Base-by-base conservation (phyloP, 2,888 invertebrate genomes). In the Portevinia maculata region DNA sequence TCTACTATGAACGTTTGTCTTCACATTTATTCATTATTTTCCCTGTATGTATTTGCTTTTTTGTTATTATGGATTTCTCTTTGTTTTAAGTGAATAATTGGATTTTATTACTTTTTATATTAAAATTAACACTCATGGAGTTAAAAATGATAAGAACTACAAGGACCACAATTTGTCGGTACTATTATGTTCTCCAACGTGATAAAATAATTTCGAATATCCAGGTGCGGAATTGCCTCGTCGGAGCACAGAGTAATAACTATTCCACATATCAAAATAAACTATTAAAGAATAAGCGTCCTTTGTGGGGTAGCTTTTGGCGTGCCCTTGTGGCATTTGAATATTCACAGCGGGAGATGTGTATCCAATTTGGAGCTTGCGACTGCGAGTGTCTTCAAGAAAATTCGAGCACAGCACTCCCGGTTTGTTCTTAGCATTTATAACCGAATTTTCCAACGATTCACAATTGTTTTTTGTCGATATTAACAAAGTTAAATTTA, bases 251-350 rank as follows among this genome's bases (percentile, higher is more conserved):
- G 57, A 62, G 44, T 46, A 60, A 76, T 60, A 64, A 81, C 44
- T 34, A 53, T 59, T 37, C 44, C 57, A 46, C 69, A 48, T 70
- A 81, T 83, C 71, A 76, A 83, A 81, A 76, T 76, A 76, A 83
- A 83, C 76, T 71, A 76, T 83, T 71, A 57, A 62, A 67, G 71
- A 71, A 52, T 60, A 50, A 76, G 81, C 81, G 76, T 83, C 83
- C 78, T 83, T 78, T 83, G 78, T 78, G 83, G 83, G 83, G 79
- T 78, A 78, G 83, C 83, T 83, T 83, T 83, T 73, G 83, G 83
- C 78, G 83, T 83, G 83, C 83, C 83, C 78, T 78, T 83, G 83
- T 78, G 78, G 78, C 73, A 83, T 78, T 78, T 78, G 65, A 83
- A 65, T 83, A 78, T 83, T 83, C 83, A 73, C 83, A 83, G 83